Evolutionary conservation across 2,113 vertebrate genomes (phyloP), one percentile per base, ranked within the genome.

Genomic region (Melanotaenia duboulayi): DNA sequence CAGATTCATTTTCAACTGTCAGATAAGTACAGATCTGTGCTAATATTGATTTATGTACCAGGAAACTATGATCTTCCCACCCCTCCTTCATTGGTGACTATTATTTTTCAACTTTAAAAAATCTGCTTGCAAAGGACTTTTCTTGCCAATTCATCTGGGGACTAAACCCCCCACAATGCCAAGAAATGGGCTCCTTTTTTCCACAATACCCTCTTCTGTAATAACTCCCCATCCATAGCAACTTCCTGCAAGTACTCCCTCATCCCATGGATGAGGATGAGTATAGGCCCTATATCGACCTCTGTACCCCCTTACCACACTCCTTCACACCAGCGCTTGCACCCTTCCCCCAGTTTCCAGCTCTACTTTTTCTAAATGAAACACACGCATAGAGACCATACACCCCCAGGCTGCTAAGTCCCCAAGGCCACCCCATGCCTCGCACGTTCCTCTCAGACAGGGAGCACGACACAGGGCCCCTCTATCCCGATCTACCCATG

Each of bases 391-490:
- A 57, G 60, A 82, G 81, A 51, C 54, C 28, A 14, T 42, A 76
- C 46, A 60, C 24, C 58, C 64, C 22, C 20, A 1, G 49, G 46
- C 68, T 17, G 13, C n/a, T n/a, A n/a, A 74, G 73, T 75, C 65
- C 81, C 85, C 66, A 64, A 55, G 76, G 78, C 80, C 78, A 79
- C 90, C 88, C 83, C 83, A 87, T 75, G 88, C 89, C 88, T 89
- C 46, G 65, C 91, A 92, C 90, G 90, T 90, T 91, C 90, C 90
- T 60, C 86, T 87, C 86, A 88, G 80, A 90, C 83, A 87, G 85
- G 91, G 83, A 91, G 90, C 90, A 92, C 85, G 91, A 93, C 90
- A 85, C 80, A 39, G 84, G 83, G 79, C 82, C 89, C 84, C 85
- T 77, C 84, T 71, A 70, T 83, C 73, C 37, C 60, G 28, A 11